phyloP scores from a whole-genome alignment of 2,888 invertebrate genomes.

The Plemyria rubiginata region DNA sequence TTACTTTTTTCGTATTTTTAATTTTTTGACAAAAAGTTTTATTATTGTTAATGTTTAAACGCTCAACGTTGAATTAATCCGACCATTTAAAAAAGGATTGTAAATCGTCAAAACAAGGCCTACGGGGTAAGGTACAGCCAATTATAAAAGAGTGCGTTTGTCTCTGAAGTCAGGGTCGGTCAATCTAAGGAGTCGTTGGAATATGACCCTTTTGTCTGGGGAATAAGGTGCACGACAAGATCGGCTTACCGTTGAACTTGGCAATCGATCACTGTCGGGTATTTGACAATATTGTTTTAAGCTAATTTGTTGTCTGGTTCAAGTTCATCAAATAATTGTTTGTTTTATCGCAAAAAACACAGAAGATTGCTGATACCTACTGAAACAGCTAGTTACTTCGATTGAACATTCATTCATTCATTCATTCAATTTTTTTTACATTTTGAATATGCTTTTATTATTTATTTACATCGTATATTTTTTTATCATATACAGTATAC shows the following conservation, averaged over 20 bases:
- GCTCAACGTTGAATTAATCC: no score
- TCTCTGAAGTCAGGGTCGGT: slow-evolving; percentile 17
- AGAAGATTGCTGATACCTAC: neutral
- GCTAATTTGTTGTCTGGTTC: slow-evolving; percentile 8
- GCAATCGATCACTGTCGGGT: slow-evolving; percentile 22
- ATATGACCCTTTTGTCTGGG: slow-evolving; percentile 16
- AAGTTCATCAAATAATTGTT: neutral
- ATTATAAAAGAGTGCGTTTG: slow-evolving; percentile 14
- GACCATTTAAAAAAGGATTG: no score
- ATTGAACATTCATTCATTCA: no score
- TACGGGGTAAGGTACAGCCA: neutral
- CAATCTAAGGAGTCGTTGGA: slow-evolving; percentile 4
- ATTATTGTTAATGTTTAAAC: no score
- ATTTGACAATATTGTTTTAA: slow-evolving; percentile 9
- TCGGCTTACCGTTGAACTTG: slow-evolving; percentile 10
- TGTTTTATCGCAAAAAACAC: no score
- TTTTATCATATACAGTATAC: no score
- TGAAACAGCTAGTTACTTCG: no score
- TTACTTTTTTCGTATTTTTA: no score
- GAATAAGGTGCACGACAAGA: slow-evolving; percentile 11
- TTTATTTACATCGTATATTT: no score
- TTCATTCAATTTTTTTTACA: no score
- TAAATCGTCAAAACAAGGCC: neutral
- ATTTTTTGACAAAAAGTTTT: no score
- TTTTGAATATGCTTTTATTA: no score